These are phyloP conservation scores for Prolemur simus DNA, from an alignment of 2,113 vertebrate species.

Conservation along the genomic window DNA sequence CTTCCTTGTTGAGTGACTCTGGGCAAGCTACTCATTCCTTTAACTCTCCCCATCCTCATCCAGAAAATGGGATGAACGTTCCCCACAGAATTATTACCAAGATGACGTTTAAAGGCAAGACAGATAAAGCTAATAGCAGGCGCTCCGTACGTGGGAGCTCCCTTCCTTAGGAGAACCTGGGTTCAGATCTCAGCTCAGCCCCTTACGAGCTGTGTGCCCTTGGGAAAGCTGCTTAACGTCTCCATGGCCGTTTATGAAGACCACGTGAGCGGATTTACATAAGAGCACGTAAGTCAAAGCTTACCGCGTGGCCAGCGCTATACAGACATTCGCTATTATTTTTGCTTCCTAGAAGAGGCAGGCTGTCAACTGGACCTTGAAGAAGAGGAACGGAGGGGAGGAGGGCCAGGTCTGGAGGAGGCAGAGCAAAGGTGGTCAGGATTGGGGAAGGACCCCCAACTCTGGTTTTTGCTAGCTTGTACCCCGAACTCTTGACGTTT, in stretches of 20 bases:
- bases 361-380: not conserved
- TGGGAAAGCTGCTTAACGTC: not conserved
- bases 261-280: not conserved
- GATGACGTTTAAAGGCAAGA: not conserved
- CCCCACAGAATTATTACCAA: not conserved
- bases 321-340: not conserved
- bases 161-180: not conserved
- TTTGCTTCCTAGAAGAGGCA: slow-evolving; percentile 1
- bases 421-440: not conserved
- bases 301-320: accelerated
- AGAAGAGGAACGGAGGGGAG: not conserved
- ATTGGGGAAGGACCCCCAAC: not conserved
- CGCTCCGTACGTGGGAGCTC: not conserved
- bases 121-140: not conserved
- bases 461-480: not conserved
- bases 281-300: not conserved
- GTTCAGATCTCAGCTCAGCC: not conserved
- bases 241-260: not conserved
- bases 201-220: not conserved
- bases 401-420: not conserved
- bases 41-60: not conserved
- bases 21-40: not conserved
- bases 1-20: not conserved
- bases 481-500: not conserved
- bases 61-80: not conserved